These are phyloP conservation scores for Sciurus vulgaris DNA, from an alignment of 2,797 vertebrate species.

Conservation along the genomic window DNA sequence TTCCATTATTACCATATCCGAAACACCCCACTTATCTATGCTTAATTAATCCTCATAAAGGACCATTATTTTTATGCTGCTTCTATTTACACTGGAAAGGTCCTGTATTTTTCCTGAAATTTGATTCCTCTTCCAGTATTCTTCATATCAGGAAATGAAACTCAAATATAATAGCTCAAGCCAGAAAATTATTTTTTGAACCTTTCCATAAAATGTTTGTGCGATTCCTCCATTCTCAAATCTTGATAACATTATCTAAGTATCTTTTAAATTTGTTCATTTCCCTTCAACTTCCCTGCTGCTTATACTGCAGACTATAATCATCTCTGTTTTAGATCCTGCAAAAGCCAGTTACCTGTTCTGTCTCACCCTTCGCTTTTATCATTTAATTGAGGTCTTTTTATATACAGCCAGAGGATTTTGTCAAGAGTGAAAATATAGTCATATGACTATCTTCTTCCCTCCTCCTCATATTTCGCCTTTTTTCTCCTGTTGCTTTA, in stretches of 20 bases:
- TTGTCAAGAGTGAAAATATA: neutral
- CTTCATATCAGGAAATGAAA: neutral
- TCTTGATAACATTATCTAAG: neutral
- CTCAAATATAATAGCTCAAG: neutral
- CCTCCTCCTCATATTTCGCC: neutral
- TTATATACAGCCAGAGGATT: neutral
- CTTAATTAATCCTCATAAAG: slow-evolving; percentile 22
- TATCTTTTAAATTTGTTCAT: neutral
- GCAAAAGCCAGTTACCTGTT: neutral
- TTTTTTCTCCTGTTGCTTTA: neutral
- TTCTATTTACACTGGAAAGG: neutral
- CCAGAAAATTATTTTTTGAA: neutral
- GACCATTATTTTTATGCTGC: neutral
- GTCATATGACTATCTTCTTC: neutral
- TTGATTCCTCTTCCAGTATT: neutral
- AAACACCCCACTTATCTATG: neutral
- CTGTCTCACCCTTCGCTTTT: neutral
- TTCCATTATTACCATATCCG: neutral
- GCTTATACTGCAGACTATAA: rapidly evolving
- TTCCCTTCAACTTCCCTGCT: neutral
- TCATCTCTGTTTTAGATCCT: neutral
- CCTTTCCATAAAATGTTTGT: neutral
- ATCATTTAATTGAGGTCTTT: neutral
- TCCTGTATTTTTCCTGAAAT: slow-evolving; percentile 2
- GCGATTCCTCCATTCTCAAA: neutral